phyloP scores from a whole-genome alignment of 2,797 vertebrate species.

The Threskiornis aethiopicus region DNA sequence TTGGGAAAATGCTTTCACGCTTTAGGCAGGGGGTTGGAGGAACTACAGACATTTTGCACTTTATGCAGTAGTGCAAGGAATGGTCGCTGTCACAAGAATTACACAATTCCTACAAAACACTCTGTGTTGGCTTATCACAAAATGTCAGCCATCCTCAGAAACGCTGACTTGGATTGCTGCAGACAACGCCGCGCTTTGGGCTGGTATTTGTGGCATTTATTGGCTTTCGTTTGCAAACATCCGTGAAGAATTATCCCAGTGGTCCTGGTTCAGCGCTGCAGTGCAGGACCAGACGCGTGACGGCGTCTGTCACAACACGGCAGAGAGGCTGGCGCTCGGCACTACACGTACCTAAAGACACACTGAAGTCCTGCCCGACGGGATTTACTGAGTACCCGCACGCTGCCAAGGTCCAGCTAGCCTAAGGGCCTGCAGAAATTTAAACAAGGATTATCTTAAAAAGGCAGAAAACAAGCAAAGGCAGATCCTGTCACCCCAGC shows the following conservation, averaged over 20 bases:
- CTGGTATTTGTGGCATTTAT: neutral
- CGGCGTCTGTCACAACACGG: neutral
- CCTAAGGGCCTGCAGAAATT: neutral
- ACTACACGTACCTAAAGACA: neutral
- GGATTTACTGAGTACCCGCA: neutral
- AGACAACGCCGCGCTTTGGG: accelerated
- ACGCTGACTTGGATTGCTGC: accelerated
- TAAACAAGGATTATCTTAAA: neutral
- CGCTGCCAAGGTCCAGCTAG: neutral
- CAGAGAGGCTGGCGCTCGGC: neutral
- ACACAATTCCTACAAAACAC: neutral
- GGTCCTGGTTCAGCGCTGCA: neutral
- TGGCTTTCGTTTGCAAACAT: neutral
- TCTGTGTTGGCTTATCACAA: neutral
- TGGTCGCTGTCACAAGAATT: neutral
- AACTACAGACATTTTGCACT: neutral
- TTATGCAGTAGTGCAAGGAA: neutral
- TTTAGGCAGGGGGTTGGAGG: neutral
- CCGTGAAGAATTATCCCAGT: neutral
- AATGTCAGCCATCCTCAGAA: neutral
- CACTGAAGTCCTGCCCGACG: accelerated
- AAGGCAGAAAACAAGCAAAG: neutral
- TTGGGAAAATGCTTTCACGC: neutral
- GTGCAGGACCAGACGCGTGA: neutral
- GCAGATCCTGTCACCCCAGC: neutral